Evolutionary conservation across 2,113 vertebrate genomes (phyloP), one percentile per base, ranked within the genome.

Genomic region (Hiodon tergisus): DNA sequence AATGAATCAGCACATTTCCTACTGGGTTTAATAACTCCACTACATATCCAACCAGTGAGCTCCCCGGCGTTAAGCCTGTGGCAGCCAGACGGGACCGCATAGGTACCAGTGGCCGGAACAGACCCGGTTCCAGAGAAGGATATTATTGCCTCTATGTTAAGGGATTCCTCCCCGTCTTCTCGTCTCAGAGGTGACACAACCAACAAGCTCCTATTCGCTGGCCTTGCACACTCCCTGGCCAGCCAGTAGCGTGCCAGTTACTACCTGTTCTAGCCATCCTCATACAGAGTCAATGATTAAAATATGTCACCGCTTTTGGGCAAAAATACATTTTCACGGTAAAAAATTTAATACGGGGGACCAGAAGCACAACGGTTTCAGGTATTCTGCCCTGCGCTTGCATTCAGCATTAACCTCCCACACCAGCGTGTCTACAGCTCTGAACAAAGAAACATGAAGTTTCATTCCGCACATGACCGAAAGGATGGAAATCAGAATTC

Each of bases 201-300:
- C 17, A 50, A 1, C 7, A 48, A 57, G 70, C 48, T 71, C 5
- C 57, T 0, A 9, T 60, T 57, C 70, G 53, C 13, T 50, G 70
- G 46, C 55, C 6, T 46, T 48, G 70, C 70, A 58, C 4, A 17
- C 53, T 9, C 60, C 17, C 70, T 70, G 69, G 69, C 69, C 46
- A 53, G 69, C 4, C 69, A 31, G 57, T 63, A 16, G 46, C 65
- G 11, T 4, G 8, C 46, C 65, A 67, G 69, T 10, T 16, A 31
- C 54, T 13, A 10, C 10, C 48, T 52, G 11, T 6, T 13, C 17
- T 14, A 31, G 2, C 9, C 47, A 47, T 31, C 31, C 16, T 8
- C 68, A 70, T n/a, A 70, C 14, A 14, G 14, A 57, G 6, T 52
- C 57, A 71, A 60, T 61, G 71, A 72, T 72, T 72, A 72, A 72